Percentiles rank a stretch among this genome's conserved stretches.
phyloP scores from a whole-genome alignment of 2,113 vertebrate genomes.

The Oophaga pumilio region DNA sequence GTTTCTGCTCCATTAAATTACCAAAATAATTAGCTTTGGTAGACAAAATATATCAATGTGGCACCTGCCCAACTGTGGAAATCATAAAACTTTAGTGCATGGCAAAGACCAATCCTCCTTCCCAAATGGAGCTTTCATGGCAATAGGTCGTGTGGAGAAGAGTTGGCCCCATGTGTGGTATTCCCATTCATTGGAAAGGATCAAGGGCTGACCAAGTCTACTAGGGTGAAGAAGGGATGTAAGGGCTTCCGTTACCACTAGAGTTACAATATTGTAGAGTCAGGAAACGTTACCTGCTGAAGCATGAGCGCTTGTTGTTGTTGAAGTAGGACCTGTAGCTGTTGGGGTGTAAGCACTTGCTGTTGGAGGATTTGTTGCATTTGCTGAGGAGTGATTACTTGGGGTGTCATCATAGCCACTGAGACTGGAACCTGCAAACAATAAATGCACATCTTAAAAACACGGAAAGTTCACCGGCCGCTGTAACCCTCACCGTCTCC shows the following conservation, averaged over 20 bases:
- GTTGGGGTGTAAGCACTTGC: constrained; percentile 98
- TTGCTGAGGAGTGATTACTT: constrained; percentile 99
- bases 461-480: constrained; percentile 12
- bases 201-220: neutral
- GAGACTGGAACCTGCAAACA: constrained; percentile 89
- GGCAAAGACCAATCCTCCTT: neutral
- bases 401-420: constrained; percentile 99
- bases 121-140: neutral
- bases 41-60: neutral
- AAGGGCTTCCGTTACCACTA: neutral
- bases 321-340: constrained; percentile 98
- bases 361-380: constrained; percentile 99
- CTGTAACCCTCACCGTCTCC: neutral
- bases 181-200: neutral
- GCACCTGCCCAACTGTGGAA: neutral
- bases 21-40: neutral
- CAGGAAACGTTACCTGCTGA: constrained; percentile 85
- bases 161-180: neutral
- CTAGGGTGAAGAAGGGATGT: neutral
- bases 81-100: neutral
- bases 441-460: constrained; percentile 57
- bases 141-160: neutral
- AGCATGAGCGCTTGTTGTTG: constrained; percentile 99
- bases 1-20: neutral
- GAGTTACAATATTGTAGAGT: neutral